These are phyloP conservation scores for Peromyscus attwateri DNA, from an alignment of 2,797 vertebrate genomes.

Conservation along the genomic window DNA sequence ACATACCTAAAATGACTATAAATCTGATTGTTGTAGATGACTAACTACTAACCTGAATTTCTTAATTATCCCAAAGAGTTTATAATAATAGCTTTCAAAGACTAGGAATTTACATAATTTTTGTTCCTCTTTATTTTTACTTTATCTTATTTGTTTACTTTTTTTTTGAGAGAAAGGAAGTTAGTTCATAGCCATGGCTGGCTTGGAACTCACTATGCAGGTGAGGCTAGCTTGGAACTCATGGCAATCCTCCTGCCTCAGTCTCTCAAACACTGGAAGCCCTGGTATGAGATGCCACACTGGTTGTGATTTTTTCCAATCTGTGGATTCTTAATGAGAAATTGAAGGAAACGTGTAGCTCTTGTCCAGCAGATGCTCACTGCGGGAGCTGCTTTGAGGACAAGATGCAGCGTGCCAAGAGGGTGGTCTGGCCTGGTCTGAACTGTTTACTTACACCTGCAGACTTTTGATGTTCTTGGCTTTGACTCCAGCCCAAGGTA, in stretches of 20 bases:
- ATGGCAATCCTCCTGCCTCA: neutral
- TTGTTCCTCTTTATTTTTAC: neutral
- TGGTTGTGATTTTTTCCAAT: neutral
- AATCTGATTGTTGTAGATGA: too few species aligned
- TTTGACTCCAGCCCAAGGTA: neutral
- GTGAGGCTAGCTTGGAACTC: neutral
- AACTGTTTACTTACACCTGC: neutral
- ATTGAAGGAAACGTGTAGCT: neutral
- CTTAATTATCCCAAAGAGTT: too few species aligned
- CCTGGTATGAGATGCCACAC: neutral
- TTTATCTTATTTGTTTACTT: too few species aligned
- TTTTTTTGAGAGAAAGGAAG: neutral
- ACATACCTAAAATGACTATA: too few species aligned
- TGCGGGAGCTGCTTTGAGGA: conserved; percentile 42
- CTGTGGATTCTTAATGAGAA: neutral
- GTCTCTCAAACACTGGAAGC: neutral
- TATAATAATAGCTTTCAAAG: too few species aligned
- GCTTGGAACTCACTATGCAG: neutral
- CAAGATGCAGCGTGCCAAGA: neutral
- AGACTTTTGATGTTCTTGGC: neutral
- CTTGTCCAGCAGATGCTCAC: conserved; percentile 5
- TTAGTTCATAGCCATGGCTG: neutral
- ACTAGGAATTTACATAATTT: too few species aligned
- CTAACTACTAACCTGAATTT: too few species aligned
- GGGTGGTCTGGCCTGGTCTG: neutral